Base-by-base conservation (phyloP, 2,113 vertebrate species). In the Syngnathus typhle region DNA sequence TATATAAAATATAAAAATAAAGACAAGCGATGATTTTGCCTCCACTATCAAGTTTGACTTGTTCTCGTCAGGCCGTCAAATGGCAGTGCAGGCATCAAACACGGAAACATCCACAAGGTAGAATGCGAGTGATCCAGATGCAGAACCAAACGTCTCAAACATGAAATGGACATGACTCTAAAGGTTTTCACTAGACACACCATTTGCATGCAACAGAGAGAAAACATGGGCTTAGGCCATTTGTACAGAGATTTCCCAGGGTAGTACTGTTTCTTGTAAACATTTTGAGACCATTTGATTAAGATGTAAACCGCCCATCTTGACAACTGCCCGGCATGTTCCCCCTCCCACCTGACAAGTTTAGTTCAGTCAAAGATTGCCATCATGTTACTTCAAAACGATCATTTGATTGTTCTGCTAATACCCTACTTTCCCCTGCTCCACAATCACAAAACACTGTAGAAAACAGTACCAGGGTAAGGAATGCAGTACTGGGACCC, bases 1-100 rank as follows among this genome's bases (percentile, higher is more conserved):
- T 92, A 90, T 92, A 91, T 86, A 91, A 92, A 92, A 91, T 92
- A 91, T 86, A 92, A 92, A 92, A 92, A 92, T 90, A 92, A 92
- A 91, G 89, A 90, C 88, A 84, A 92, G 90, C 89, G 82, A 90
- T 89, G 89, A 88, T 89, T 79, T 87, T 88, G 75, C 80, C 75
- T 78, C 71, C 70, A 85, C 75, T 87, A 46, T 83, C 84, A 66
- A 79, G 82, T 87, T 80, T 82, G 74, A 63, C 74, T 85, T 87
- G 75, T 69, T 80, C 73, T 84, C 79, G 49, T 81, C 76, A 72
- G 85, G 82, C 86, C 74, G 81, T 84, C 87, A 81, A 89, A 89
- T 90, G 90, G 89, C 90, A 90, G 89, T 90, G 88, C 82, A 81
- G 81, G 81, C 76, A 56, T 86, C 83, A 36, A 84, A 78, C 71